These are phyloP conservation scores for Melitaea cinxia DNA, from an alignment of 1,140 invertebrate genomes.

Conservation along the genomic window DNA sequence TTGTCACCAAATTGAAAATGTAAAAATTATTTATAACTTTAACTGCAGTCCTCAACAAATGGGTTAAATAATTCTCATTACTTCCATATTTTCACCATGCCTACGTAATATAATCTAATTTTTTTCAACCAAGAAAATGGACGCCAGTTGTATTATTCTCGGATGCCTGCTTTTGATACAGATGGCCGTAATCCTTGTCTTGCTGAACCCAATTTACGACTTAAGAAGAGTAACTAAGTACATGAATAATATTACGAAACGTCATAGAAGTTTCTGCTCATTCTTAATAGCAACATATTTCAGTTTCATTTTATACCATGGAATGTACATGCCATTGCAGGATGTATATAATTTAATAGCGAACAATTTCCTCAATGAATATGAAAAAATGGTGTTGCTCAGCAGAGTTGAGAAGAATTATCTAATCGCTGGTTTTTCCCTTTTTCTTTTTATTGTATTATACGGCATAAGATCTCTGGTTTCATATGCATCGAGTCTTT, in stretches of 20 bases:
- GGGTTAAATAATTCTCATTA: conserved; percentile 15
- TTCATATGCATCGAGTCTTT: conserved; percentile 53
- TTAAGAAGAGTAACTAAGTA: conserved; percentile 47
- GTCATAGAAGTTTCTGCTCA: conserved; percentile 44
- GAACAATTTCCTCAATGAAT: conserved; percentile 37
- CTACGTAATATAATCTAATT: not conserved
- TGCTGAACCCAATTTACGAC: conserved; percentile 65
- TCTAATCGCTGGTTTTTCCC: conserved; percentile 62
- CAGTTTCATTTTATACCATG: conserved; percentile 50
- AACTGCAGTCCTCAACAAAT: not conserved
- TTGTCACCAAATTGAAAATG: conserved; percentile 35
- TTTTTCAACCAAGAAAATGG: conserved; percentile 49
- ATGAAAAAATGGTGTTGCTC: conserved; percentile 53
- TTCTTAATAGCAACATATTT: conserved; percentile 50
- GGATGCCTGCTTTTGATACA: conserved; percentile 55
- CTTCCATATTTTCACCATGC: conserved; percentile 11
- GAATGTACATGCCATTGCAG: conserved; percentile 59
- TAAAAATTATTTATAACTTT: conserved; percentile 2
- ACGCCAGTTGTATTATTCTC: conserved; percentile 51
- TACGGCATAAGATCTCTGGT: conserved; percentile 56
- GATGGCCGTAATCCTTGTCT: conserved; percentile 55
- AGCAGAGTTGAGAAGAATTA: conserved; percentile 63
- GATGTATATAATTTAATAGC: conserved; percentile 51
- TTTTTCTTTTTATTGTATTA: conserved; percentile 59
- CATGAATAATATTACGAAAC: conserved; percentile 42